phyloP scores from a whole-genome alignment of 2,888 invertebrate species.

The Watsonalla cultraria region DNA sequence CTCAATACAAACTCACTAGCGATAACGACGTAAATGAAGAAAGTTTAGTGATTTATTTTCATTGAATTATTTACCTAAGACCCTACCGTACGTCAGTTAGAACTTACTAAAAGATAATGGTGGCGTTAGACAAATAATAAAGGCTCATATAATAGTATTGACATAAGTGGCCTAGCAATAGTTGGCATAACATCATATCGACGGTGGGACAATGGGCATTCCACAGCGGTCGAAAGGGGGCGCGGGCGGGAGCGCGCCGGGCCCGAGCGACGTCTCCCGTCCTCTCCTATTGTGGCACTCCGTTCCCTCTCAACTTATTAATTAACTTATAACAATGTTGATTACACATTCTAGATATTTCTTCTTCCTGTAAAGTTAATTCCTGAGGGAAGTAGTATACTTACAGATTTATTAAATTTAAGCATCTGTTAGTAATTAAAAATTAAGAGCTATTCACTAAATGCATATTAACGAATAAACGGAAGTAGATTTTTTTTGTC shows the following conservation, averaged over 20 bases:
- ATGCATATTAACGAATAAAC: too few relatives aligned
- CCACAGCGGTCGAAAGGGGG: conserved; percentile 39
- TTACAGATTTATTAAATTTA: too few relatives aligned
- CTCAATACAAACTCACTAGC: not conserved
- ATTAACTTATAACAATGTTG: conserved; percentile 41
- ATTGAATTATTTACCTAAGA: too few relatives aligned
- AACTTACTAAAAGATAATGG: conserved; percentile 23
- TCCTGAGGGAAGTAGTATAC: too few relatives aligned
- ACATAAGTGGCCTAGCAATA: conserved; percentile 61
- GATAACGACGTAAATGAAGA: not conserved
- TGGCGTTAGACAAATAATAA: conserved; percentile 36
- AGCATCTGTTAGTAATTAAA: too few relatives aligned
- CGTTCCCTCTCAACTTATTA: conserved; percentile 49
- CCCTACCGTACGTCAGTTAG: too few relatives aligned
- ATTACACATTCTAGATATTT: conserved; percentile 12
- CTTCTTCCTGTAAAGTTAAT: not conserved
- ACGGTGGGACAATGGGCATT: conserved; percentile 67
- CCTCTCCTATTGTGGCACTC: conserved; percentile 51
- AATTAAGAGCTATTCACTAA: too few relatives aligned
- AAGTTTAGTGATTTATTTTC: too few relatives aligned
- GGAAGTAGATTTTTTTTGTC: too few relatives aligned
- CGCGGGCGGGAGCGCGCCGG: conserved; percentile 22
- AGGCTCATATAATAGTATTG: conserved; percentile 29
- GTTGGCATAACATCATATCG: conserved; percentile 63
- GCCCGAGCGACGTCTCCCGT: conserved; percentile 45